Evolutionary conservation across 2,888 invertebrate genomes (phyloP), one percentile per base, ranked within the genome.

Genomic region (Agrenia bidenticulata): DNA sequence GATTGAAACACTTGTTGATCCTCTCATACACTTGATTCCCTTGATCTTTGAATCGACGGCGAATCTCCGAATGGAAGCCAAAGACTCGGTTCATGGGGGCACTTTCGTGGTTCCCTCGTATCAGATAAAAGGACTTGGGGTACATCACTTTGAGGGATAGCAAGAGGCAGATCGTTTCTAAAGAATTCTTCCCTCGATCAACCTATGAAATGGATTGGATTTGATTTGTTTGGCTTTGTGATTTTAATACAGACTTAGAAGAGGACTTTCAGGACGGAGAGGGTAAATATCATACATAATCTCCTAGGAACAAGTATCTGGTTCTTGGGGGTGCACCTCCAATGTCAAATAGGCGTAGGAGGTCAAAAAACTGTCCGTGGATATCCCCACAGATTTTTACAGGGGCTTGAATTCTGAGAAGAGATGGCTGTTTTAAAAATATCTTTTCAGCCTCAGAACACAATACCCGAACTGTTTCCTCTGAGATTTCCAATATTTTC

Each of bases 41-140:
- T 11, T 15, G 15, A 17, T n/a, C 19, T 13, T 24, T 9, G 19
- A 64, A 61, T 2, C 64, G 59, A 9, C 63, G 51, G 13, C 41
- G 24, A 17, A 64, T 27, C 77, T 84, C 84, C 76, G 83, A 83
- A 76, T 83, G 84, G 77, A 84, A 84, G 19, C 84, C 84, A 78
- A 84, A 84, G 55, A 83, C 81, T 77, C 83, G 13, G 27, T 84
- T 84, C 37, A 84, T 82, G 59, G 80, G 80, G 53, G 83, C 82
- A 78, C 83, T 82, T 77, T 84, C 84, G 77, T 84, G 84, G 76
- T 84, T 85, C 32, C 83, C 83, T 23, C 84, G 78, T 17, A 84
- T 78, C 21, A 84, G 77, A 78, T 84, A 84, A 75, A 85, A 83
- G 76, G 84, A 84, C 73, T 84, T 80, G 19, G 84, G 84, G 73